Conservation (phyloP, 2,888 invertebrate species). For the Pteria penguin region DNA sequence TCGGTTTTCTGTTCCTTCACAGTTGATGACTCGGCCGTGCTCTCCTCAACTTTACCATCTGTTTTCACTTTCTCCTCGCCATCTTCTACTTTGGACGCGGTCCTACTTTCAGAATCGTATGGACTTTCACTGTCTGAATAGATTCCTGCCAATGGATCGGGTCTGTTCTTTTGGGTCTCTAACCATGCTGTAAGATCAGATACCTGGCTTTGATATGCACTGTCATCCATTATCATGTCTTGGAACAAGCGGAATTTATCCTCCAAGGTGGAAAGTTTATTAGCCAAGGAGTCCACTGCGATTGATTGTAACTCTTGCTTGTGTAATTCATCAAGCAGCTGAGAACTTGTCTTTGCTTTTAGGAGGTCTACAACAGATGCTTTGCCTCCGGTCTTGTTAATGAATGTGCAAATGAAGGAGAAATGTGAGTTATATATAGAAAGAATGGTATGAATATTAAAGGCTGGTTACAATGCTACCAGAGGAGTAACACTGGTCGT, state of each 20-base stretch:
- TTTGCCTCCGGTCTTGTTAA: slow-evolving; percentile 17
- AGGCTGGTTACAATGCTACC: neutral
- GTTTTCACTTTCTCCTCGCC: slow-evolving; percentile 1
- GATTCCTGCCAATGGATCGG: slow-evolving; percentile 19
- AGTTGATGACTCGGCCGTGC: neutral
- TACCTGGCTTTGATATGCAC: slow-evolving; percentile 55
- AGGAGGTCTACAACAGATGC: slow-evolving; percentile 14
- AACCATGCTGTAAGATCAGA: slow-evolving; percentile 51
- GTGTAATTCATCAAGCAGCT: slow-evolving; percentile 20
- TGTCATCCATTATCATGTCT: slow-evolving; percentile 52
- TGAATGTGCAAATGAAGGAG: neutral
- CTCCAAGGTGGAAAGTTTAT: slow-evolving; percentile 50
- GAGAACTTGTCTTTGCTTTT: slow-evolving; percentile 29
- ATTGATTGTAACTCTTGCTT: slow-evolving; percentile 30
- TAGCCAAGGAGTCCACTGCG: slow-evolving; percentile 33
- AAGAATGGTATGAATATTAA: neutral
- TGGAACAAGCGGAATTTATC: slow-evolving; percentile 58
- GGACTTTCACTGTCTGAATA: neutral
- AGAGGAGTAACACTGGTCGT: too few relatives aligned
- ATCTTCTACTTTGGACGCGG: neutral
- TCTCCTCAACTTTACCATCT: slow-evolving; percentile 17
- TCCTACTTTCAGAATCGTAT: neutral
- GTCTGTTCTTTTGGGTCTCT: slow-evolving; percentile 51
- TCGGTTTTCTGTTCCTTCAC: slow-evolving; percentile 1
- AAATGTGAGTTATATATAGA: neutral